Percentiles rank a stretch among this genome's conserved stretches.
Conservation (phyloP, 2,797 vertebrate species). For the Falco novaeseelandiae region DNA sequence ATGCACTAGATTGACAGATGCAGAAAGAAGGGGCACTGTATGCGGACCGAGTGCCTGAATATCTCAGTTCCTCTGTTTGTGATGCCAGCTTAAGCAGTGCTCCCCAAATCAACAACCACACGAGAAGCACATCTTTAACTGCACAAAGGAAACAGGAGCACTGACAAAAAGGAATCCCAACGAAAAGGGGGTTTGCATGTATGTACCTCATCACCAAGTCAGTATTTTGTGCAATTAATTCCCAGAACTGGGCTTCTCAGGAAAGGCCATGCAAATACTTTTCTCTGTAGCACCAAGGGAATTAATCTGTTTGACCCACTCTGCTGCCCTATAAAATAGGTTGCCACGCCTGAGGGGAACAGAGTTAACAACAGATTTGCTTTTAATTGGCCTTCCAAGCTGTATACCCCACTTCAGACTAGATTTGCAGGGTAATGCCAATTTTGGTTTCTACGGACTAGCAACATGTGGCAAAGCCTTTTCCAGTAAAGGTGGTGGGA, state of each 20-base stretch:
- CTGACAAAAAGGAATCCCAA: background rate
- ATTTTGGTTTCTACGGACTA: background rate
- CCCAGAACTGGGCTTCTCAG: background rate
- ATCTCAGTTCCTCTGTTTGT: background rate
- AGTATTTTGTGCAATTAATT: background rate
- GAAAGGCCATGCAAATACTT: background rate
- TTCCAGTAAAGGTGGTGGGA: background rate
- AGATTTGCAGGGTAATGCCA: background rate
- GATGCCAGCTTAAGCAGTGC: background rate
- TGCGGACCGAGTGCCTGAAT: accelerated
- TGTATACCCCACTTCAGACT: background rate
- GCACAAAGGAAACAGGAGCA: background rate
- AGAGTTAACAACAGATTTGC: background rate
- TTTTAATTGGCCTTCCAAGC: background rate
- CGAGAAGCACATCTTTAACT: background rate
- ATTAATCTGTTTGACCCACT: background rate
- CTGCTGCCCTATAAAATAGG: background rate
- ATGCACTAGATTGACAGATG: background rate
- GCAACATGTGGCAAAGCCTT: background rate
- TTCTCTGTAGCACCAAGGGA: background rate
- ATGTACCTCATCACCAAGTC: background rate
- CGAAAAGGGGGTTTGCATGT: background rate
- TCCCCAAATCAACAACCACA: background rate
- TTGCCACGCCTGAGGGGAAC: background rate
- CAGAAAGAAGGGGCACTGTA: background rate